Evolutionary conservation across 2,888 invertebrate species (phyloP).

Genomic region (Heteropelma amictum): DNA sequence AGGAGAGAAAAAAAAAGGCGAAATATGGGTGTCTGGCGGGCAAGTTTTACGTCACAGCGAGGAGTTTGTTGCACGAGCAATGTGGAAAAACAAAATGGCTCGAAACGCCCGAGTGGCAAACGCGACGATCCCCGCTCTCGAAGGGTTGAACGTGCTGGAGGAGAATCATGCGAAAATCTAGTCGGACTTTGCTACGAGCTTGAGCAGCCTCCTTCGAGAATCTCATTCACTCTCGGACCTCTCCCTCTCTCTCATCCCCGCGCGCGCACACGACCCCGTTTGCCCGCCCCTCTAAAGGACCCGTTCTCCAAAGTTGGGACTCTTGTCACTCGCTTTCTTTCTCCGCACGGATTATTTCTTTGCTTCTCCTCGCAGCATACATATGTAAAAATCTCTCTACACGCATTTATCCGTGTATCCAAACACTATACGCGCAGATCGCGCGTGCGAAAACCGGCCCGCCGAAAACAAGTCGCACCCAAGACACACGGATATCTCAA

Average conservation of each 20-base stretch:
- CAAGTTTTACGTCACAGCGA: no score
- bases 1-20: no score
- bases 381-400: slow-evolving; percentile 3
- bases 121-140: no score
- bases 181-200: slow-evolving; percentile 16
- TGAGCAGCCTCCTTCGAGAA: slow-evolving; percentile 45
- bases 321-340: slow-evolving; percentile 45
- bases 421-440: neutral
- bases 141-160: no score
- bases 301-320: slow-evolving; percentile 13
- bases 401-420: neutral
- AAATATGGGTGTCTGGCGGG: no score
- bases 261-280: slow-evolving; percentile 48
- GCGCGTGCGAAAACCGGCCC: slow-evolving; percentile 49
- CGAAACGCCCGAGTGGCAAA: no score
- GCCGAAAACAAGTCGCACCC: slow-evolving; percentile 53
- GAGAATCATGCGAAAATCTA: slow-evolving; percentile 43
- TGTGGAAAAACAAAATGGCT: no score
- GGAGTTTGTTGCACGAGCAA: no score
- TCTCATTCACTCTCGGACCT: slow-evolving; percentile 42
- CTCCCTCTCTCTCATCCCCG: slow-evolving; percentile 29
- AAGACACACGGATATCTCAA: slow-evolving; percentile 18
- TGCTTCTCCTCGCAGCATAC: slow-evolving; percentile 19
- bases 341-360: slow-evolving; percentile 48
- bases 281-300: slow-evolving; percentile 39